phyloP scores from a whole-genome alignment of 2,113 vertebrate species.

The Rutilus rutilus region DNA sequence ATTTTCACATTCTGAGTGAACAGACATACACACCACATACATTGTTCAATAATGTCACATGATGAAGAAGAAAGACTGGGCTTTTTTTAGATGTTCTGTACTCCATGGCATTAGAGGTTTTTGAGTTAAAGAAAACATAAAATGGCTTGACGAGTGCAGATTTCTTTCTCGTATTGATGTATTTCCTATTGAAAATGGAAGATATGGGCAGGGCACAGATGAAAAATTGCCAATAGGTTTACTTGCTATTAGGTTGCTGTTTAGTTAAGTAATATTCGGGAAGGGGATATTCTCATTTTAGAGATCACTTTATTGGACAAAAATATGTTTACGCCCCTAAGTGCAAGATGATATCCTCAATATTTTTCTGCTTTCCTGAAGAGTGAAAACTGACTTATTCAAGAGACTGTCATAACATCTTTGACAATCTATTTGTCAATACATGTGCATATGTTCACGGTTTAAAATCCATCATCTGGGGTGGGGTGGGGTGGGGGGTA shows the following conservation, averaged over 20 bases:
- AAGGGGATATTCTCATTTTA: not conserved
- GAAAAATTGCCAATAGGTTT: not conserved
- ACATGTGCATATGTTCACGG: constrained; percentile 1
- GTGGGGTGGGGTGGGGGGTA: not conserved
- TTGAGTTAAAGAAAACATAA: not conserved
- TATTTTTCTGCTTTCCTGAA: not conserved
- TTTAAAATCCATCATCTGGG: constrained; percentile 22
- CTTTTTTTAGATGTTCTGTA: not conserved
- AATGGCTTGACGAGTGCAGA: not conserved
- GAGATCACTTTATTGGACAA: not conserved
- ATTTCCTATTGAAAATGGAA: not conserved
- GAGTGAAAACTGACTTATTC: not conserved
- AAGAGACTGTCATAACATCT: not conserved
- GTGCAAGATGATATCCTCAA: not conserved
- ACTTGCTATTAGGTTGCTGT: not conserved
- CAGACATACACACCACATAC: constrained; percentile 10
- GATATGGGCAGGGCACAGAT: not conserved
- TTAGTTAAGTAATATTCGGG: not conserved
- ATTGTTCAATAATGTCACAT: not conserved
- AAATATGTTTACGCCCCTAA: not conserved
- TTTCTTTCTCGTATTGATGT: not conserved
- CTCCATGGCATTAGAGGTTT: not conserved
- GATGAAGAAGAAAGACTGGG: not conserved
- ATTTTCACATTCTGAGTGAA: constrained; percentile 20
- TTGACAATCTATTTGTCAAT: constrained; percentile 28